Percentiles rank a stretch among this genome's conserved stretches.
Conservation (phyloP, 2,888 invertebrate genomes). For the Embidobia sp. region DNA sequence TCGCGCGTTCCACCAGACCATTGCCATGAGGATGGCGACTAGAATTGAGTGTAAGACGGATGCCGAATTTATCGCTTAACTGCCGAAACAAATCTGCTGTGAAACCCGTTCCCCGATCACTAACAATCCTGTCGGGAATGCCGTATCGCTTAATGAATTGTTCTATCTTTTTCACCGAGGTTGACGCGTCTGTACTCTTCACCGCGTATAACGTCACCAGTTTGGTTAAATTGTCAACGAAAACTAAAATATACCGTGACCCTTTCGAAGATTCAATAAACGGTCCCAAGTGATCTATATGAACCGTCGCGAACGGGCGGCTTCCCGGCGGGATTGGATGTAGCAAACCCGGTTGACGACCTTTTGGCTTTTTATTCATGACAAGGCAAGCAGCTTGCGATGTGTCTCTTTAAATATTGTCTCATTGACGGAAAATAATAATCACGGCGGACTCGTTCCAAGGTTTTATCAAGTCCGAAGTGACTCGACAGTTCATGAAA, state of each 20-base stretch:
- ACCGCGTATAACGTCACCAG: slow-evolving; percentile 50
- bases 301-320: slow-evolving; percentile 52
- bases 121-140: slow-evolving; percentile 30
- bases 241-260: slow-evolving; percentile 51
- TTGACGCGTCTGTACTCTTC: slow-evolving; percentile 21
- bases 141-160: slow-evolving; percentile 43
- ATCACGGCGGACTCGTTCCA: slow-evolving; percentile 20
- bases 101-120: slow-evolving; percentile 49
- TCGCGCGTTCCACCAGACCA: slow-evolving; percentile 48
- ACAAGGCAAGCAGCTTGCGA: slow-evolving; percentile 44
- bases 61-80: slow-evolving; percentile 26
- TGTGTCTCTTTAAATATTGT: slow-evolving; percentile 21
- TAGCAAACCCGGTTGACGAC: slow-evolving; percentile 26
- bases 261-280: slow-evolving; percentile 27
- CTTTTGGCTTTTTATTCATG: slow-evolving; percentile 47
- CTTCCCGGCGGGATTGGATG: slow-evolving; percentile 55
- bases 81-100: slow-evolving; percentile 25
- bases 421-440: slow-evolving; percentile 57
- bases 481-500: slow-evolving; percentile 59
- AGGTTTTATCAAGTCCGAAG: slow-evolving; percentile 55
- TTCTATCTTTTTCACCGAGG: slow-evolving; percentile 29
- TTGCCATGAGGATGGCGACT: slow-evolving; percentile 53
- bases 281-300: slow-evolving; percentile 51
- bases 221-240: slow-evolving; percentile 63
- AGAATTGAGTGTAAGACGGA: slow-evolving; percentile 42